phyloP scores from a whole-genome alignment of 2,797 vertebrate genomes.

The Poeciliopsis turneri region DNA sequence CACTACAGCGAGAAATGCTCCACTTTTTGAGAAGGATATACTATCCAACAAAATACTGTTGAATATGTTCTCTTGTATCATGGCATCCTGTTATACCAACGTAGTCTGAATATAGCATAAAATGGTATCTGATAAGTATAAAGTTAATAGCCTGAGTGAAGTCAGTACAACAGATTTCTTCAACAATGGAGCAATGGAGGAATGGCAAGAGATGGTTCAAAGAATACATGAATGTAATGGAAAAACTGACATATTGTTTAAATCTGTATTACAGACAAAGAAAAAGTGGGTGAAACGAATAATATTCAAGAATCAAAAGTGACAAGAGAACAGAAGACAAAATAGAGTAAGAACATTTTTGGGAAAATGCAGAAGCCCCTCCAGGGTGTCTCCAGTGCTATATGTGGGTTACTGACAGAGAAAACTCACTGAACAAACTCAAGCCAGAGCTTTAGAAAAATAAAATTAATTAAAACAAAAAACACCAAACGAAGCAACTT shows the following conservation, averaged over 20 bases:
- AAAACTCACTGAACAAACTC: not conserved
- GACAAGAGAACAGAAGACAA: not conserved
- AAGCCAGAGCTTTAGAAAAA: not conserved
- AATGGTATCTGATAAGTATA: not conserved
- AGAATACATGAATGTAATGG: not conserved
- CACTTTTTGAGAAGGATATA: not conserved
- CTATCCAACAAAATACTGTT: not conserved
- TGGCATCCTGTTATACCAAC: not conserved
- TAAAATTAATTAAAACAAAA: not conserved
- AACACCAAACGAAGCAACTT: not conserved
- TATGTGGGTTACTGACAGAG: not conserved
- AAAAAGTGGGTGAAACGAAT: not conserved
- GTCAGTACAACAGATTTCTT: not conserved
- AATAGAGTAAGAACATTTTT: not conserved
- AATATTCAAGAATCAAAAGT: not conserved
- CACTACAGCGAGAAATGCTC: not conserved
- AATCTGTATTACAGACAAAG: not conserved
- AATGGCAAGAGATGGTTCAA: not conserved
- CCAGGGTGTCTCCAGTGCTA: not conserved
- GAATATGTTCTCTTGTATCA: not conserved
- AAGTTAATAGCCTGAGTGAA: not conserved
- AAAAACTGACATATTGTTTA: not conserved
- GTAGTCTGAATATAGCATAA: not conserved
- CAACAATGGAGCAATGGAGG: not conserved
- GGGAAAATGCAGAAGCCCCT: not conserved